These are phyloP conservation scores for Pseudomyrmex flavicornis DNA, from an alignment of 1,140 invertebrate genomes.

Conservation along the genomic window DNA sequence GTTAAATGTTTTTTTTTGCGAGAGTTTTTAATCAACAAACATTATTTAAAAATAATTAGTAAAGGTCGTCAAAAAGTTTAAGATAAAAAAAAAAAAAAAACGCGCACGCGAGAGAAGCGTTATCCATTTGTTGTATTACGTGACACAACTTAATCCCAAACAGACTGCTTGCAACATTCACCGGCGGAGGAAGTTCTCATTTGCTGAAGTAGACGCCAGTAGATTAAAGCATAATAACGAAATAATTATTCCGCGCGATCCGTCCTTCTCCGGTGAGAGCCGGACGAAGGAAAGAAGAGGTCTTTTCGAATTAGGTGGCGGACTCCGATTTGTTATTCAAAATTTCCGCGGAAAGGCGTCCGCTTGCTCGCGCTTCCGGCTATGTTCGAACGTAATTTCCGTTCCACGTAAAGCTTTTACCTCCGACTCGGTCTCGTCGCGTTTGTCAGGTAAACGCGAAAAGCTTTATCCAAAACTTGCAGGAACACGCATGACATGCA, in stretches of 20 bases:
- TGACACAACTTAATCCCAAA: slow-evolving; percentile 38
- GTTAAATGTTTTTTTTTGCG: background rate
- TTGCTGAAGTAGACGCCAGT: slow-evolving; percentile 66
- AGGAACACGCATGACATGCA: slow-evolving; percentile 27
- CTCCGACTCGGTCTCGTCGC: slow-evolving; percentile 48
- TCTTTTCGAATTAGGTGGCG: slow-evolving; percentile 70
- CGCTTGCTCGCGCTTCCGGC: slow-evolving; percentile 69
- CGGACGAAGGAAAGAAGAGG: slow-evolving; percentile 3
- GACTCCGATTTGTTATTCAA: slow-evolving; percentile 77
- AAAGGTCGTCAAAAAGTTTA: background rate
- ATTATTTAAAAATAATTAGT: slow-evolving; percentile 21
- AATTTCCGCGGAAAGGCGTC: slow-evolving; percentile 75
- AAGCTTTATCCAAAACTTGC: background rate
- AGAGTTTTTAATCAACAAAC: background rate
- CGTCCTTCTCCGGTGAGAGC: slow-evolving; percentile 19
- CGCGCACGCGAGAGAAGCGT: background rate
- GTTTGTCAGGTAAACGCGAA: slow-evolving; percentile 42
- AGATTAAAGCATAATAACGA: slow-evolving; percentile 72
- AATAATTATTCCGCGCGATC: slow-evolving; percentile 66
- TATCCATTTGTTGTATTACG: background rate
- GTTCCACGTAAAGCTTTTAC: slow-evolving; percentile 54
- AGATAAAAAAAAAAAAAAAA: background rate
- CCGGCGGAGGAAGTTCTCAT: slow-evolving; percentile 67
- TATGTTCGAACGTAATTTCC: slow-evolving; percentile 78
- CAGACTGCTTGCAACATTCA: slow-evolving; percentile 48